Conservation (phyloP, 2,113 vertebrate genomes). For the Python bivittatus region DNA sequence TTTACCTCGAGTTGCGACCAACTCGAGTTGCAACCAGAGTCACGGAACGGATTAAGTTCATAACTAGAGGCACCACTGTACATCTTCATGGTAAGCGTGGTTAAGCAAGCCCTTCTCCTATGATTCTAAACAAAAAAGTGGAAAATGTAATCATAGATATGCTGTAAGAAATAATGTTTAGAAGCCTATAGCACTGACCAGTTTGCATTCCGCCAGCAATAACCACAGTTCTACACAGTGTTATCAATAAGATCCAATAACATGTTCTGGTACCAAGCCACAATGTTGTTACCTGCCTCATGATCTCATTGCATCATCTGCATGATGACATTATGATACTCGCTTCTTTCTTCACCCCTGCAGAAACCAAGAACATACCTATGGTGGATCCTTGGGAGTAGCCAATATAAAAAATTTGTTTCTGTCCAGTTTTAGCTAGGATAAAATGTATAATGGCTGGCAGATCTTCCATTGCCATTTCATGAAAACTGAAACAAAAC, state of each 20-base stretch:
- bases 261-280: neutral
- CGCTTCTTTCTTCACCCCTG: neutral
- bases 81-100: neutral
- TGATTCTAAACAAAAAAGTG: neutral
- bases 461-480: constrained; percentile 88
- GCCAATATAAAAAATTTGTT: constrained; percentile 86
- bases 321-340: neutral
- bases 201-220: neutral
- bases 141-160: neutral
- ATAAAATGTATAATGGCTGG: constrained; percentile 86
- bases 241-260: neutral
- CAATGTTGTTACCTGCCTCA: neutral
- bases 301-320: neutral
- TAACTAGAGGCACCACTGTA: too few species aligned
- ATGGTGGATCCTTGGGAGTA: constrained; percentile 90
- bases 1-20: too few species aligned
- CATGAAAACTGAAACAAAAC: constrained; percentile 79
- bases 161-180: neutral
- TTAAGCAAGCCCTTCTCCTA: neutral
- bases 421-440: constrained; percentile 79
- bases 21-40: too few species aligned
- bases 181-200: neutral
- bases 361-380: constrained; percentile 70
- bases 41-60: too few species aligned
- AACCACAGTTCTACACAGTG: neutral